Conservation (phyloP, 2,888 invertebrate species). For the Smittia sp. region DNA sequence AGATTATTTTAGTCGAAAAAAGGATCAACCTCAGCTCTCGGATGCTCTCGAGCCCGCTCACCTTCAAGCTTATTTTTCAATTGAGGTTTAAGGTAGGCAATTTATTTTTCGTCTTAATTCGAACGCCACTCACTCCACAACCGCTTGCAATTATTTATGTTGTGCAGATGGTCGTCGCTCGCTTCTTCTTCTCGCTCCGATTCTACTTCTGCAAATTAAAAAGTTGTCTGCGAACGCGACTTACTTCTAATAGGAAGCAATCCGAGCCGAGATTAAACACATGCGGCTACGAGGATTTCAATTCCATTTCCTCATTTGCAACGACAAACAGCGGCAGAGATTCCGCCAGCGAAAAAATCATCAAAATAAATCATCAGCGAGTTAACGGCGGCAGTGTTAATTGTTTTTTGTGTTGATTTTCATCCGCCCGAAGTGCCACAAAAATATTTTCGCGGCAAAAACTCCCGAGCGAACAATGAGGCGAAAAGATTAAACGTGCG, state of each 20-base stretch:
- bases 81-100: not conserved
- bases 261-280: not conserved
- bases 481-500: not conserved
- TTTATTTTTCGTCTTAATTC: not conserved
- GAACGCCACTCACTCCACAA: not conserved
- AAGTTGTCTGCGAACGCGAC: conserved; percentile 1
- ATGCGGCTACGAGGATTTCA: not conserved
- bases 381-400: not conserved
- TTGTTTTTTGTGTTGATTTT: conserved; percentile 8
- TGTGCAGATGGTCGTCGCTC: not conserved
- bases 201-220: not conserved
- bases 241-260: not conserved
- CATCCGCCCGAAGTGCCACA: conserved; percentile 8
- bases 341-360: not conserved
- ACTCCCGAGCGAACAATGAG: conserved; percentile 3
- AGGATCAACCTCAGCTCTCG: not conserved
- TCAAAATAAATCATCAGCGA: conserved; percentile 8
- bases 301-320: not conserved
- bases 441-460: not conserved
- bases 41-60: not conserved
- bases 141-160: not conserved
- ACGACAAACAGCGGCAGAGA: not conserved
- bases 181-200: not conserved
- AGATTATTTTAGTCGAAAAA: not conserved
- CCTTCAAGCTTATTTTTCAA: conserved; percentile 9